Conservation (phyloP, 2,797 vertebrate species). For the Synaphobranchus kaupii region DNA sequence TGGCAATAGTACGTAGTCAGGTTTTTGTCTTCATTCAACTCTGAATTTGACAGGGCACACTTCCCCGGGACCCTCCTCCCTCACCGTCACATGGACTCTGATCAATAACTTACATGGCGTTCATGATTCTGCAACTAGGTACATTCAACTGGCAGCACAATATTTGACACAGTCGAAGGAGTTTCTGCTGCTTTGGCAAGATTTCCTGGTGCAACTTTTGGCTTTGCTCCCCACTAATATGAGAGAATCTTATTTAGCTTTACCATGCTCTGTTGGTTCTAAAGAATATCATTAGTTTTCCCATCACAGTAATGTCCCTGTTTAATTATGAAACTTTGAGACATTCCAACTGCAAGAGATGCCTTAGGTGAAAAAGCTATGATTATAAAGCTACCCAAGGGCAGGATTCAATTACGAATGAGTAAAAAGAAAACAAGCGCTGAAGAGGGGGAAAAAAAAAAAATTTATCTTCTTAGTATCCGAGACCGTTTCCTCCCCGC, state of each 20-base stretch:
- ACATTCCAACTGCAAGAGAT: slow-evolving; percentile 12
- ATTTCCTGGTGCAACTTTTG: neutral
- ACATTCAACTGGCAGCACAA: neutral
- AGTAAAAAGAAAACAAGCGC: neutral
- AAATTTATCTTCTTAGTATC: neutral
- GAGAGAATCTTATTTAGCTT: slow-evolving; percentile 15
- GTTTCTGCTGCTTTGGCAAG: neutral
- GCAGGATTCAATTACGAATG: slow-evolving; percentile 29
- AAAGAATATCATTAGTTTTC: slow-evolving; percentile 24
- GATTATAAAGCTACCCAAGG: slow-evolving; percentile 7
- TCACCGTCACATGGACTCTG: neutral
- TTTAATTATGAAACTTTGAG: slow-evolving; percentile 27
- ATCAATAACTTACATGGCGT: neutral
- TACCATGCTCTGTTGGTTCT: slow-evolving; percentile 8
- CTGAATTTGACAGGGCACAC: neutral
- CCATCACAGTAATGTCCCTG: slow-evolving; percentile 19
- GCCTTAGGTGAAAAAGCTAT: slow-evolving; percentile 28
- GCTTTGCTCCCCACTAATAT: slow-evolving; percentile 5
- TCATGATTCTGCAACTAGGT: neutral
- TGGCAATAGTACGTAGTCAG: neutral
- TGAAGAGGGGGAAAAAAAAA: slow-evolving; percentile 11
- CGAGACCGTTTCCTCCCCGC: slow-evolving; percentile 33
- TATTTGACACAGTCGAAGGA: neutral
- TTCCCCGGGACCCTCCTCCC: neutral
- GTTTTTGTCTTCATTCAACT: neutral